Conservation (phyloP, 2,113 vertebrate species). For the Sturnus vulgaris region DNA sequence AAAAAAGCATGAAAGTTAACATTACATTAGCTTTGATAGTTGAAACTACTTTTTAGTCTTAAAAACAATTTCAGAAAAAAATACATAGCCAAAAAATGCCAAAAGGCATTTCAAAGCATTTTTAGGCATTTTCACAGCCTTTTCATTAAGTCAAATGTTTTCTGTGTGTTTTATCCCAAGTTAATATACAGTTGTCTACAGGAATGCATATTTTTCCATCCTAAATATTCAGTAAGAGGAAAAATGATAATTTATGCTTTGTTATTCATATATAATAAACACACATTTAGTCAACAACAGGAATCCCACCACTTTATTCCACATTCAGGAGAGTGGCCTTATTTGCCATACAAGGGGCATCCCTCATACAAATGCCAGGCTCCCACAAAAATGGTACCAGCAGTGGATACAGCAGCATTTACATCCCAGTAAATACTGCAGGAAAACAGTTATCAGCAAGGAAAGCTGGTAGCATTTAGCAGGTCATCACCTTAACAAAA, state of each 20-base stretch:
- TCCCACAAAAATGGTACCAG: not conserved
- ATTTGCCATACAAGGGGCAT: not conserved
- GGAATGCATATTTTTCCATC: not conserved
- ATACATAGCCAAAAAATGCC: not conserved
- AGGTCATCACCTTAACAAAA: not conserved
- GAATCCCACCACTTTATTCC: not conserved
- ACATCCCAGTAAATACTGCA: not conserved
- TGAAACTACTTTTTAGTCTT: not conserved
- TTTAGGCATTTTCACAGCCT: not conserved
- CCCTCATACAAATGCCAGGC: not conserved
- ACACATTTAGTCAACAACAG: not conserved
- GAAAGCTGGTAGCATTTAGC: not conserved
- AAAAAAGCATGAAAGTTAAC: not conserved
- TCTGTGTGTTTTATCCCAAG: not conserved
- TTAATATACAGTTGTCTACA: accelerated
- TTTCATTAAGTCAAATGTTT: not conserved
- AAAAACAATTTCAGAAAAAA: not conserved
- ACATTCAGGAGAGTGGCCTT: not conserved
- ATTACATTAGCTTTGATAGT: not conserved
- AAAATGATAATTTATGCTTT: not conserved
- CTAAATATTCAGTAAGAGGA: not conserved
- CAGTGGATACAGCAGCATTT: not conserved
- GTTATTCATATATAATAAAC: not conserved
- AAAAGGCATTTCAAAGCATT: not conserved
- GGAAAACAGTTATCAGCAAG: not conserved